Evolutionary conservation across 2,888 invertebrate genomes (phyloP), one percentile per base, ranked within the genome.

Genomic region (Sphaerophoria rueppellii): DNA sequence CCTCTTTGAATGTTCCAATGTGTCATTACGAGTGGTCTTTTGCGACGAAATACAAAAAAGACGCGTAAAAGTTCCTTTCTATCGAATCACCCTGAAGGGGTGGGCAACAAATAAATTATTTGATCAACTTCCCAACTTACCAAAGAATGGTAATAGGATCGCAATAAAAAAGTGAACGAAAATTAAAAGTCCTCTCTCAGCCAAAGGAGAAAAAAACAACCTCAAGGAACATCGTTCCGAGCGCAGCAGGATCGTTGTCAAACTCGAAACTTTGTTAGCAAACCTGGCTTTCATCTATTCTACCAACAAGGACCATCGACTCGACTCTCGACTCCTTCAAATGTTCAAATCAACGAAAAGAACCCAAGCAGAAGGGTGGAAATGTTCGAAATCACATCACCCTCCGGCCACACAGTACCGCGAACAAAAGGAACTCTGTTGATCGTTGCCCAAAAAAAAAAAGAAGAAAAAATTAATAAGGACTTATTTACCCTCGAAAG

Each of bases 261-360:
- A 80, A 67, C 80, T 83, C 50, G 71, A 83, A 83, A 83, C 80
- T 83, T 83, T 83, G 83, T 83, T 83, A 69, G 80, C 60, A 83
- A 83, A 83, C 83, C 78, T 78, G 82, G 82, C 78, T 71, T 82
- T 82, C 77, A 70, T 74, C 69, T 24, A 0, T 40, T 46, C 35
- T 24, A 52, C 35, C n/a, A 0, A 52, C 54, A 67, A 67, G 46
- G 65, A 76, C 48, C 50, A 60, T 24, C 24, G 24, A 24, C 24
- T 24, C 24, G 24, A 12, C 5, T 32, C 52, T 54, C n/a, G 65
- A 82, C 82, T 82, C 82, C 78, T 82, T 82, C 77, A 79, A 55
- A 74, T n/a, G 11, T 14, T 16, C 2, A 48, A 48, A 0, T 54
- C 4, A 48, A 63, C 63, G 24, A 24, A 24, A 24, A 24, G 24